Conservation (phyloP, 2,888 invertebrate species). For the Cerastoderma edule region DNA sequence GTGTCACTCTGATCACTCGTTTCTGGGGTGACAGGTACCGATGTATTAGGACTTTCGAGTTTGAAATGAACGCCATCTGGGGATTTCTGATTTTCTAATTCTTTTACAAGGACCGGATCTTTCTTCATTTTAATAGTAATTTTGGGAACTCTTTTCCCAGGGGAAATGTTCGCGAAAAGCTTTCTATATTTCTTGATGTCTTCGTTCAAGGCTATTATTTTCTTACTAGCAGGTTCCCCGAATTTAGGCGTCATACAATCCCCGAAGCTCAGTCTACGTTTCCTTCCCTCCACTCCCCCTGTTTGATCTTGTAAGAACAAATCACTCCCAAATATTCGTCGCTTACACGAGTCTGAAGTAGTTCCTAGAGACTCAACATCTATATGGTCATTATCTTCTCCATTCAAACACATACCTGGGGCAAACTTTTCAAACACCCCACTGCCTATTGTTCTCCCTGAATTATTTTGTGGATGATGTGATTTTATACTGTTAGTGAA, state of each 20-base stretch:
- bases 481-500: too few relatives aligned
- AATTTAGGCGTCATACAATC: slow-evolving; percentile 32
- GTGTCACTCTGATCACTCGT: slow-evolving; percentile 54
- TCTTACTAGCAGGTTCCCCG: slow-evolving; percentile 40
- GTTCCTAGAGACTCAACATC: slow-evolving; percentile 41
- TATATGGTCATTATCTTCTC: slow-evolving; percentile 1
- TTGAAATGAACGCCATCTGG: slow-evolving; percentile 65
- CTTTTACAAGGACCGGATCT: slow-evolving; percentile 68
- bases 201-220: slow-evolving; percentile 36
- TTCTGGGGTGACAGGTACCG: slow-evolving; percentile 48
- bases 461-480: too few relatives aligned
- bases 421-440: slow-evolving; percentile 57
- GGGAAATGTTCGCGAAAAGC: slow-evolving; percentile 47
- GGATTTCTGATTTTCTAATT: slow-evolving; percentile 55
- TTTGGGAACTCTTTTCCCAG: slow-evolving; percentile 63
- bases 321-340: slow-evolving; percentile 9
- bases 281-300: slow-evolving; percentile 23
- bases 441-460: slow-evolving; percentile 29
- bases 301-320: slow-evolving; percentile 2
- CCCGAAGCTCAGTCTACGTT: slow-evolving; percentile 53
- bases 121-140: slow-evolving; percentile 70
- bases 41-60: slow-evolving; percentile 50
- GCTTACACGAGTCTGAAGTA: slow-evolving; percentile 2
- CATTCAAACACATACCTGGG: slow-evolving; percentile 1
- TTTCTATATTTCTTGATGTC: slow-evolving; percentile 39